These are phyloP conservation scores for Marcusenius ussheri DNA, from an alignment of 2,113 vertebrate species.

Conservation along the genomic window DNA sequence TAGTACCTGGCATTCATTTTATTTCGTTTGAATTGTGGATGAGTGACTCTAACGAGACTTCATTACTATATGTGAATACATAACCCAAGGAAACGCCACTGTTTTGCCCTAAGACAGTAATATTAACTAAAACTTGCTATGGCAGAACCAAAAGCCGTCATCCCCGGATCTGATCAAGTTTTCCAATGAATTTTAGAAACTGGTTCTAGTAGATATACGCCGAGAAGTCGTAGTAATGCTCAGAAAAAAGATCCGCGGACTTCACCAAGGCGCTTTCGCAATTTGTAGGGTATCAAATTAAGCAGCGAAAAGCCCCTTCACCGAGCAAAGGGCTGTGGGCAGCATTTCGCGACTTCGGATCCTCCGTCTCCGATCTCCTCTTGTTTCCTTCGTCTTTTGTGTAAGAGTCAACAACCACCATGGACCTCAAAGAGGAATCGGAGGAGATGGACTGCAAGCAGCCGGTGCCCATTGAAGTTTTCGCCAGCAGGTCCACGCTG, in stretches of 20 bases:
- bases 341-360: not conserved
- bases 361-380: not conserved
- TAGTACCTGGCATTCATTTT: not conserved
- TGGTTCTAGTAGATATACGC: not conserved
- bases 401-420: conserved; percentile 36
- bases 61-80: not conserved
- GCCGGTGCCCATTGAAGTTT: conserved; percentile 86
- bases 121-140: not conserved
- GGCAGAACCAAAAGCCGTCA: not conserved
- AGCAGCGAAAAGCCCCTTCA: not conserved
- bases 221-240: not conserved
- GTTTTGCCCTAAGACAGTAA: not conserved
- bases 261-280: not conserved
- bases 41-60: not conserved
- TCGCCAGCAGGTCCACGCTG: conserved; percentile 93
- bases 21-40: not conserved
- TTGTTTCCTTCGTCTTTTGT: not conserved
- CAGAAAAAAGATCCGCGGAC: conserved; percentile 7
- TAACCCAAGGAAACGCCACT: not conserved
- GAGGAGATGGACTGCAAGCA: conserved; percentile 81
- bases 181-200: not conserved
- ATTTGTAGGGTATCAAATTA: not conserved
- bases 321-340: not conserved
- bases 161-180: not conserved
- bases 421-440: conserved; percentile 86